Evolutionary conservation across 2,888 invertebrate species (phyloP).

Genomic region (Cactoblastis cactorum): DNA sequence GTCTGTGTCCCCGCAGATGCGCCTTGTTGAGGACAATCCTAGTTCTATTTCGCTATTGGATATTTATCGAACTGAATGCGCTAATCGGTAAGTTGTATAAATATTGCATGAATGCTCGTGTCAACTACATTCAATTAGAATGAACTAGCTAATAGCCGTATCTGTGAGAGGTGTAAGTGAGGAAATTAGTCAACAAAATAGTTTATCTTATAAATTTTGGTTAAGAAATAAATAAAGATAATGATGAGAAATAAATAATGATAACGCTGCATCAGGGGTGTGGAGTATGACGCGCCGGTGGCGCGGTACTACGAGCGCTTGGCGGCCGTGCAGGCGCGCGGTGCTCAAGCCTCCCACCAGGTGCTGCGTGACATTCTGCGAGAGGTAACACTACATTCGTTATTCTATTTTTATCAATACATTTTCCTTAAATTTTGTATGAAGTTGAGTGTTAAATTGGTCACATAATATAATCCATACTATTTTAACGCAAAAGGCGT

Average conservation of each 20-base stretch:
- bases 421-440: no score
- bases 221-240: no score
- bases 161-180: no score
- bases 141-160: no score
- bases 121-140: no score
- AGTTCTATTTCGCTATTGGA: constrained; percentile 94
- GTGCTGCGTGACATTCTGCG: constrained; percentile 89
- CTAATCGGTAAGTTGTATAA: constrained; percentile 56
- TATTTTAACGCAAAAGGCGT: no score
- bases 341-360: constrained; percentile 94
- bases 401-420: not conserved
- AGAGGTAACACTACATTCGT: constrained; percentile 46
- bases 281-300: constrained; percentile 95
- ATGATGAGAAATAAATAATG: no score
- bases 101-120: no score
- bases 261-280: constrained; percentile 58
- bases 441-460: no score
- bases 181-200: no score
- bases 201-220: no score
- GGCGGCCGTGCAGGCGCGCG: constrained; percentile 93
- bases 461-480: no score
- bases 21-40: constrained; percentile 97
- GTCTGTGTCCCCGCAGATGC: constrained; percentile 96
- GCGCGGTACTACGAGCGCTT: constrained; percentile 95
- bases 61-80: constrained; percentile 87